These are phyloP conservation scores for Hydropsyche betteni DNA, from an alignment of 2,888 invertebrate species.

Conservation along the genomic window DNA sequence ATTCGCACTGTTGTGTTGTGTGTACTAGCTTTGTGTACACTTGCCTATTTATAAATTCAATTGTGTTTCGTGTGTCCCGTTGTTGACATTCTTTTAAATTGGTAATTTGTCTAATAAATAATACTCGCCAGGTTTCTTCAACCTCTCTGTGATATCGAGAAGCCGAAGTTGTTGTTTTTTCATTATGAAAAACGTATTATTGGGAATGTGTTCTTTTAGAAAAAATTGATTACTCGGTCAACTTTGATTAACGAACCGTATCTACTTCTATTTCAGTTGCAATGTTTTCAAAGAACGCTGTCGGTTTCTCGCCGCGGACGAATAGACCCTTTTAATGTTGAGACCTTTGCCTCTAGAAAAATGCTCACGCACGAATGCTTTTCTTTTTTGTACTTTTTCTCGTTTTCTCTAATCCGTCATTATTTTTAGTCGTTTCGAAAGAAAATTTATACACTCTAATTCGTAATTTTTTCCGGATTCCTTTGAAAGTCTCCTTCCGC, in stretches of 20 bases:
- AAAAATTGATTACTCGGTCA: neutral
- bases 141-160: too few species aligned
- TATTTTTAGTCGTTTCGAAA: neutral
- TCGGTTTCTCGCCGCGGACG: neutral
- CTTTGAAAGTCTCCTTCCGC: too few species aligned
- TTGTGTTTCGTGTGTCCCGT: too few species aligned
- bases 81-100: too few species aligned
- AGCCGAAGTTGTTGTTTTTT: neutral
- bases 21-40: too few species aligned
- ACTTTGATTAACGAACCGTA: constrained; percentile 25
- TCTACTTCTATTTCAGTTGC: constrained; percentile 23
- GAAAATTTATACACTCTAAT: neutral
- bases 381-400: constrained; percentile 14
- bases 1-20: too few species aligned
- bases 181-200: neutral
- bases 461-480: too few species aligned
- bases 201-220: neutral
- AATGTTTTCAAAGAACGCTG: constrained; percentile 7
- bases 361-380: constrained; percentile 11
- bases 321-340: constrained; percentile 6
- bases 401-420: neutral
- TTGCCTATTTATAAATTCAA: too few species aligned
- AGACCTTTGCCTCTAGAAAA: constrained; percentile 7
- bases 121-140: too few species aligned
- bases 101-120: too few species aligned